Conservation (phyloP, 2,113 vertebrate species). For the Myanophis thanlyinensis region DNA sequence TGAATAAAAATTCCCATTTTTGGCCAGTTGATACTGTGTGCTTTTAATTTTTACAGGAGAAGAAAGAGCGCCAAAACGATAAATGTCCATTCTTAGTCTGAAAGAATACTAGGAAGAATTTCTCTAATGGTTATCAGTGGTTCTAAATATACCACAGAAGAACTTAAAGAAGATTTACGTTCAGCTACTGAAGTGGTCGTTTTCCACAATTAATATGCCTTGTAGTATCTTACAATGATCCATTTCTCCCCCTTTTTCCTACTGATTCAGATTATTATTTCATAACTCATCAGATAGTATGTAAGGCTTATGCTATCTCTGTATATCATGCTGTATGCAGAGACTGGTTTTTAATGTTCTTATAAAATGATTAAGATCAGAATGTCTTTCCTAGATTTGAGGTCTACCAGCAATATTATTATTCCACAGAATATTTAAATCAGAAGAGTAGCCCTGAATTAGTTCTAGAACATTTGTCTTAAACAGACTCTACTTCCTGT, state of each 20-base stretch:
- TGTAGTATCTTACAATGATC: neutral
- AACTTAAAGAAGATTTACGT: neutral
- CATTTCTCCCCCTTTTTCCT: neutral
- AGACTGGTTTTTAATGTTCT: neutral
- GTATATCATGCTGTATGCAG: neutral
- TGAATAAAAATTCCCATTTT: neutral
- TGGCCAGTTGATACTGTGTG: neutral
- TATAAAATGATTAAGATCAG: neutral
- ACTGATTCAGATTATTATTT: neutral
- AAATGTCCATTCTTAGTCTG: neutral
- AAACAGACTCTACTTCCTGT: too few relatives aligned
- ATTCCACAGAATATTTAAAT: neutral
- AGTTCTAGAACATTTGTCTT: neutral
- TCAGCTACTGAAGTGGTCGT: neutral
- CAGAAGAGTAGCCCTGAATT: neutral
- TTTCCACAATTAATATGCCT: neutral
- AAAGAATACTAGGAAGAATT: neutral
- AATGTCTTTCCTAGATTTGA: neutral
- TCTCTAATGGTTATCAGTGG: neutral
- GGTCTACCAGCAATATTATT: neutral
- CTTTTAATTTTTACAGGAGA: neutral
- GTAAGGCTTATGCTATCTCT: neutral
- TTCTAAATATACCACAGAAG: neutral
- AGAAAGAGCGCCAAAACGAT: neutral
- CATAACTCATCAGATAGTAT: neutral